Conservation (phyloP, 2,888 invertebrate genomes). For the Graphium colonna region DNA sequence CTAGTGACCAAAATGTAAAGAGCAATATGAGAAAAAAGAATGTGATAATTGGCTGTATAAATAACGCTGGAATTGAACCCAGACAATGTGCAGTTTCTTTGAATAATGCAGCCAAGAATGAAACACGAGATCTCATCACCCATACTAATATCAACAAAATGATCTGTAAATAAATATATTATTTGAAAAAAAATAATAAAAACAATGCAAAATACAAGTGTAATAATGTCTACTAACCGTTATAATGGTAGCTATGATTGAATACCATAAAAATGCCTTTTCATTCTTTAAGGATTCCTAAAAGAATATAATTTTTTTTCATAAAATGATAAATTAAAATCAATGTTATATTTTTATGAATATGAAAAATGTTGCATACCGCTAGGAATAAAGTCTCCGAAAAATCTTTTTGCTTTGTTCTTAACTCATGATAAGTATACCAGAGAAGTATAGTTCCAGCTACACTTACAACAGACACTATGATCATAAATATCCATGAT, state of each 20-base stretch:
- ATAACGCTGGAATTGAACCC: constrained; percentile 89
- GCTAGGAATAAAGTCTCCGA: constrained; percentile 50
- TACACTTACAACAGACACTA: constrained; percentile 87
- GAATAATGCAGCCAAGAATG: constrained; percentile 91
- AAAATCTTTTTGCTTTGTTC: constrained; percentile 73
- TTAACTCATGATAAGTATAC: constrained; percentile 92
- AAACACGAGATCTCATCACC: constrained; percentile 89
- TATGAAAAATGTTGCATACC: too few species aligned
- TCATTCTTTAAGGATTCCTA: constrained; percentile 92
- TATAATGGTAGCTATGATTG: constrained; percentile 92
- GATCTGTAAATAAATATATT: constrained; percentile 73
- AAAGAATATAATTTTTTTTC: constrained; percentile 69
- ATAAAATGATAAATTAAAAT: too few species aligned
- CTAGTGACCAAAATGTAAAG: constrained; percentile 91
- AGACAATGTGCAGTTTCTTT: constrained; percentile 94
- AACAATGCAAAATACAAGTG: too few species aligned
- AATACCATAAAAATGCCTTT: constrained; percentile 89
- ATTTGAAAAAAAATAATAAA: too few species aligned
- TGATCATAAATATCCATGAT: constrained; percentile 92
- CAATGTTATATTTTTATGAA: too few species aligned
- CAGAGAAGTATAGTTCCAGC: constrained; percentile 90
- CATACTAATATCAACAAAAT: constrained; percentile 86
- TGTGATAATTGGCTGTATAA: constrained; percentile 91
- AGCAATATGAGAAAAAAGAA: constrained; percentile 88
- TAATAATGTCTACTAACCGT: constrained; percentile 91